Percentiles rank a stretch among this genome's conserved stretches.
These are phyloP conservation scores for Brachionus plicatilis DNA, from an alignment of 1,140 invertebrate genomes.

Conservation along the genomic window DNA sequence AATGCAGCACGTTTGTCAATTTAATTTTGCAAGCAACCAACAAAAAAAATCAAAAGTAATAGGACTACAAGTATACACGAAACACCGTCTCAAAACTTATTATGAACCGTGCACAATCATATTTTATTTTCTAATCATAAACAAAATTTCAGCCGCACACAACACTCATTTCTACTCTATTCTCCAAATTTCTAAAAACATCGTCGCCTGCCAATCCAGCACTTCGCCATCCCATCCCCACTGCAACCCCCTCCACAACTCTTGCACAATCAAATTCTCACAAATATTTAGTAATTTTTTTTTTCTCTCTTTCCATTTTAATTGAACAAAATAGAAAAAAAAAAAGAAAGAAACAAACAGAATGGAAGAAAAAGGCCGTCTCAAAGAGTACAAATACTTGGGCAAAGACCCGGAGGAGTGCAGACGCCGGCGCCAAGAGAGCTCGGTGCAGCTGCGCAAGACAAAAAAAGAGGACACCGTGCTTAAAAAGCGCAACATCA, in stretches of 20 bases:
- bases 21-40: not conserved
- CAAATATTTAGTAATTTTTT: not conserved
- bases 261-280: not conserved
- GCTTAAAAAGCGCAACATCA: slow-evolving; percentile 22
- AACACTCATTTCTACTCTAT: not conserved
- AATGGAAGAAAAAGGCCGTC: slow-evolving; percentile 25
- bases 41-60: not conserved
- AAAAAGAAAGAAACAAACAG: too few relatives aligned
- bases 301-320: too few relatives aligned
- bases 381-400: slow-evolving; percentile 39
- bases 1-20: not conserved
- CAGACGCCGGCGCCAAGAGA: slow-evolving; percentile 19
- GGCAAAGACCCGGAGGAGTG: slow-evolving; percentile 39
- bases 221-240: too few relatives aligned
- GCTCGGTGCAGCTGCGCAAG: not conserved
- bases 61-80: not conserved
- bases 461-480: slow-evolving; percentile 38
- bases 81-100: not conserved
- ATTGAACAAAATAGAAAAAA: too few relatives aligned
- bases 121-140: not conserved
- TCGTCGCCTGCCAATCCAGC: not conserved
- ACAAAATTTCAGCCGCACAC: not conserved
- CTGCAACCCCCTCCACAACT: not conserved
- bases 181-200: not conserved
- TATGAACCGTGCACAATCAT: not conserved